Evolutionary conservation across 1,140 invertebrate genomes (phyloP).

Genomic region (Doryteuthis pealeii): DNA sequence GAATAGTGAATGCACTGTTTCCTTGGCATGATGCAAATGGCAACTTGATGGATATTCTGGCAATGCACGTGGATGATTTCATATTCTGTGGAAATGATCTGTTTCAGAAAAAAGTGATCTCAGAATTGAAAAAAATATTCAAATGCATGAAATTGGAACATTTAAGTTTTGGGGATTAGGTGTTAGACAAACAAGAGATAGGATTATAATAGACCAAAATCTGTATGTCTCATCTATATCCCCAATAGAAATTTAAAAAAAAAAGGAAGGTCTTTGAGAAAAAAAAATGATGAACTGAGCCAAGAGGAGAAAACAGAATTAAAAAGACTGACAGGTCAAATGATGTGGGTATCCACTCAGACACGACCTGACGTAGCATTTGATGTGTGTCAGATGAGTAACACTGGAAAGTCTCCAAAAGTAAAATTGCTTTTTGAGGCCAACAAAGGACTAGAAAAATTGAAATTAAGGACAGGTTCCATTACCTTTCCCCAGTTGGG

Average conservation of each 20-base stretch:
- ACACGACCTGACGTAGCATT: background rate
- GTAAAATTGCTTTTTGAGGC: background rate
- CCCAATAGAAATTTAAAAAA: slow-evolving; percentile 3
- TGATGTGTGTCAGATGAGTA: background rate
- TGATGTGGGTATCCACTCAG: background rate
- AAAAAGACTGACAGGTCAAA: background rate
- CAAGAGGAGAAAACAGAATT: background rate
- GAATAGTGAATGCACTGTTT: background rate
- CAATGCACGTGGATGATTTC: background rate
- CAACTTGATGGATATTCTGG: background rate
- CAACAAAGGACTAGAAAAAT: background rate
- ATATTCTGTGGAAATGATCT: slow-evolving; percentile 5
- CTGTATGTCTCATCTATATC: background rate
- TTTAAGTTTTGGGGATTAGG: background rate
- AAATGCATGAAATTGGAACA: background rate
- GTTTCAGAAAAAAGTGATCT: background rate
- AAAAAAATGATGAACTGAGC: background rate
- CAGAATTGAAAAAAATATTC: no score
- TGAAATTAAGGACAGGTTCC: background rate
- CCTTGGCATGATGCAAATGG: background rate
- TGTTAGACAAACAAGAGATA: background rate
- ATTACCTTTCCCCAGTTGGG: background rate
- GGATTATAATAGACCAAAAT: background rate
- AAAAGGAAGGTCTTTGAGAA: background rate
- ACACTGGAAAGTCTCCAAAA: background rate